Percentiles rank a stretch among this genome's conserved stretches.
Evolutionary conservation across 2,113 vertebrate species (phyloP).

Genomic region (Anas platyrhynchos): DNA sequence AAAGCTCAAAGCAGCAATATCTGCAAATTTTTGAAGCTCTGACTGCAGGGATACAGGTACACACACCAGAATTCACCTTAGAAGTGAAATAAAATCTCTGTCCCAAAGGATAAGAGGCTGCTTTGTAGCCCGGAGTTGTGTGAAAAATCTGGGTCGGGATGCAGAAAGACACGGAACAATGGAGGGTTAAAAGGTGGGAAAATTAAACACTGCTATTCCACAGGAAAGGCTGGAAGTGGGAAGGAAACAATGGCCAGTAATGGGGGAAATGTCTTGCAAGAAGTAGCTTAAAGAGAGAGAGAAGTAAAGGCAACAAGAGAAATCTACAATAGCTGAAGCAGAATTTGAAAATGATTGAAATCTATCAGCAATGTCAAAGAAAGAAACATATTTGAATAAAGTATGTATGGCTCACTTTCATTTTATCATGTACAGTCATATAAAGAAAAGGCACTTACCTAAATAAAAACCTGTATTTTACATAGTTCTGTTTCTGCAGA

Average conservation of each 20-base stretch:
- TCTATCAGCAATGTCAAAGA: not conserved
- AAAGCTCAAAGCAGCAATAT: not conserved
- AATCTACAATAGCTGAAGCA: not conserved
- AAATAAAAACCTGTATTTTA: not conserved
- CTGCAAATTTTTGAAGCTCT: not conserved
- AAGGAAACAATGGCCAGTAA: conserved; percentile 17
- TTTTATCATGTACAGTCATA: not conserved
- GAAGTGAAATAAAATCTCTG: not conserved
- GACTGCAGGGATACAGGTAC: not conserved
- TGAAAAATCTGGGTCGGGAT: not conserved
- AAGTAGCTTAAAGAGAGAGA: not conserved
- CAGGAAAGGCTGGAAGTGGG: not conserved
- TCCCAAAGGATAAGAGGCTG: not conserved
- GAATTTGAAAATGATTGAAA: not conserved
- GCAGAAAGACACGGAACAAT: not conserved
- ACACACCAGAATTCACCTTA: not conserved
- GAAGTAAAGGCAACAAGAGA: not conserved
- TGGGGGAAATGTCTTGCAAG: not conserved
- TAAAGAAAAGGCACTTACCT: not conserved
- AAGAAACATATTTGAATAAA: not conserved
- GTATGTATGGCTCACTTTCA: not conserved
- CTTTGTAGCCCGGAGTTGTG: not conserved
- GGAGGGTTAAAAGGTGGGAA: not conserved
- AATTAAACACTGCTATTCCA: not conserved
- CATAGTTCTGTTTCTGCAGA: not conserved